Conservation (phyloP, 2,113 vertebrate genomes). For the Gavia stellata region DNA sequence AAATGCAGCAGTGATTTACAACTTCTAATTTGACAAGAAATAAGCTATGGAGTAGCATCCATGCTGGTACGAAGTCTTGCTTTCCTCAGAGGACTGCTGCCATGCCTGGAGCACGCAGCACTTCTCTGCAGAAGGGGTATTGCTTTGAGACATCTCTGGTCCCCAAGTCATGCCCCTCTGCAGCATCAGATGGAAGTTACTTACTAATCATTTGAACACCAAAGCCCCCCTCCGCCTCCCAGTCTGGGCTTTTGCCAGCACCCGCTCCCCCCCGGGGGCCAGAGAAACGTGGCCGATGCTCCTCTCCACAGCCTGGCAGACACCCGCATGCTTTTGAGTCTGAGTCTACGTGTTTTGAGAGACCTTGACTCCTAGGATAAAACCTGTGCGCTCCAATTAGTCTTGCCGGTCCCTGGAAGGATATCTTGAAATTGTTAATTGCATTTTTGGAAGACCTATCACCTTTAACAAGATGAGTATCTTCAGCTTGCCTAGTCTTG, state of each 20-base stretch:
- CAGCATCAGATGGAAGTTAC: neutral
- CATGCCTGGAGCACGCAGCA: neutral
- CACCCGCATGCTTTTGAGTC: neutral
- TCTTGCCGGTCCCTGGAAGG: neutral
- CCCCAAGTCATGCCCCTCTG: neutral
- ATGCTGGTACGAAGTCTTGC: neutral
- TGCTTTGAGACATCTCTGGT: neutral
- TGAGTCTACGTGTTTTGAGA: neutral
- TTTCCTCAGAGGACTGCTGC: neutral
- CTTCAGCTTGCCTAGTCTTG: neutral
- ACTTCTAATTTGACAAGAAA: neutral
- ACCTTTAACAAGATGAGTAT: neutral
- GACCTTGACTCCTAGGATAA: neutral
- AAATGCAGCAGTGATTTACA: neutral
- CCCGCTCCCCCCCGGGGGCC: fast-evolving
- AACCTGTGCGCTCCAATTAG: fast-evolving
- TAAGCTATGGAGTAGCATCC: neutral
- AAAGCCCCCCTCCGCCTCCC: neutral
- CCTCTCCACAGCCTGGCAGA: neutral
- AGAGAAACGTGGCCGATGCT: neutral
- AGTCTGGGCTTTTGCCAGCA: neutral
- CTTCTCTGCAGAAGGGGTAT: neutral
- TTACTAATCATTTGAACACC: fast-evolving
- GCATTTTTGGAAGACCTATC: neutral
- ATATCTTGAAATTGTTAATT: neutral